Percentiles rank a stretch among this genome's conserved stretches.
Conservation (phyloP, 2,888 invertebrate species). For the Halictus quadricinctus region DNA sequence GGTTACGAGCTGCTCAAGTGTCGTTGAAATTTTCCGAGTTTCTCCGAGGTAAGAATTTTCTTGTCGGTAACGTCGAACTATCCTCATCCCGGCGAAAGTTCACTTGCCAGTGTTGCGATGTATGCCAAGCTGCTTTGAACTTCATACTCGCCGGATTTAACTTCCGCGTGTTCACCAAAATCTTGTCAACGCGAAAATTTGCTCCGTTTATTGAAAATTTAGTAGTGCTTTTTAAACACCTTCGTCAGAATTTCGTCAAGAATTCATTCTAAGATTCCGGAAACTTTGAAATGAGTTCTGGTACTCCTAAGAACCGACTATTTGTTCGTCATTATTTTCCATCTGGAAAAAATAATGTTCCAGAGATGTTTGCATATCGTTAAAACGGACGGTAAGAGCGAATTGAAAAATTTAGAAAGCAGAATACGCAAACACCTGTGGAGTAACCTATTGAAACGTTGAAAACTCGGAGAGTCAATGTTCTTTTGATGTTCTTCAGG, state of each 20-base stretch:
- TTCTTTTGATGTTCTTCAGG: not conserved
- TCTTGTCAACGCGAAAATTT: not conserved
- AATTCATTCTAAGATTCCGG: not conserved
- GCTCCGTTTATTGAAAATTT: not conserved
- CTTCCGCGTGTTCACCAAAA: not conserved
- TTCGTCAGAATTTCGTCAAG: not conserved
- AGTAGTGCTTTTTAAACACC: not conserved
- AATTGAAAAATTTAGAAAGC: not conserved
- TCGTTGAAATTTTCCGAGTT: conserved; percentile 32
- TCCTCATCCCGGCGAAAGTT: conserved; percentile 1
- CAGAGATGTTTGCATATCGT: not conserved
- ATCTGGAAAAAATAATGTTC: not conserved
- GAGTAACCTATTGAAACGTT: not conserved
- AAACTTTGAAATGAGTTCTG: not conserved
- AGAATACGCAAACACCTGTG: not conserved
- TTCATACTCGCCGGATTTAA: not conserved
- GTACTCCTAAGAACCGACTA: too few species aligned
- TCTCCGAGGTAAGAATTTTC: conserved; percentile 18
- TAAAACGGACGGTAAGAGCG: not conserved
- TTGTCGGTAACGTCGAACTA: conserved; percentile 20
- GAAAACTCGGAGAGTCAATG: not conserved
- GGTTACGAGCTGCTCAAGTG: conserved; percentile 33
- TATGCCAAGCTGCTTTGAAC: not conserved
- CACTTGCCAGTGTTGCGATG: not conserved
- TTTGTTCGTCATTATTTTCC: not conserved